Evolutionary conservation across 2,113 vertebrate species (phyloP).

Genomic region (Ptilonorhynchus violaceus): DNA sequence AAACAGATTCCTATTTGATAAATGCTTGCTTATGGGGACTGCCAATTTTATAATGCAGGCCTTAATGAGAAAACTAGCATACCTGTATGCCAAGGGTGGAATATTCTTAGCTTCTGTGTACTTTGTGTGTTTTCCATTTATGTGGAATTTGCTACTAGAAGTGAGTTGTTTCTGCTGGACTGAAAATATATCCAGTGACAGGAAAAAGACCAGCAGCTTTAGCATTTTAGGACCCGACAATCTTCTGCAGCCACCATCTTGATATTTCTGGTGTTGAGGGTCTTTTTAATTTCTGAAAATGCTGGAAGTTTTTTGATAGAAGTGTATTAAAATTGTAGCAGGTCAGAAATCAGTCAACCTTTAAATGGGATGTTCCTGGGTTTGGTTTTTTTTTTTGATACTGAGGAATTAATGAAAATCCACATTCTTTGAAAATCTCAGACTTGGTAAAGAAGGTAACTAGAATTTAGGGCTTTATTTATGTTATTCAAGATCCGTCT

Average conservation of each 20-base stretch:
- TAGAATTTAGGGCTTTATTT: background rate
- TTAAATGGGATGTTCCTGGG: background rate
- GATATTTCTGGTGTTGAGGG: background rate
- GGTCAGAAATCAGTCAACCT: background rate
- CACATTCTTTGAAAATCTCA: background rate
- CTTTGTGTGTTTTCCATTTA: background rate
- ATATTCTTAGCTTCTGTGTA: background rate
- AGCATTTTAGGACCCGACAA: background rate
- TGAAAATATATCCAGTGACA: background rate
- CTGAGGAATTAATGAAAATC: background rate
- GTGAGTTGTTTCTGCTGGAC: background rate
- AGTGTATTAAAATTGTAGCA: background rate
- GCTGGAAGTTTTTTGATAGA: background rate
- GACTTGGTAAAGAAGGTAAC: background rate
- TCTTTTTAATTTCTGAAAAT: background rate
- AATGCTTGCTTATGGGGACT: background rate
- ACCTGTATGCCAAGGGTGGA: background rate
- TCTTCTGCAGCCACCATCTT: background rate
- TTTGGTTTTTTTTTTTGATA: background rate
- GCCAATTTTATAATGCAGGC: background rate
- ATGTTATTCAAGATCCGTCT: background rate
- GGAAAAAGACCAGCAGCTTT: background rate
- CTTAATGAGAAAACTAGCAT: background rate
- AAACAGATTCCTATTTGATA: constrained; percentile 10
- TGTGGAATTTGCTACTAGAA: background rate